Percentiles rank a stretch among this genome's conserved stretches.
Evolutionary conservation across 2,888 invertebrate genomes (phyloP).

Genomic region (Thymelicus acteon): DNA sequence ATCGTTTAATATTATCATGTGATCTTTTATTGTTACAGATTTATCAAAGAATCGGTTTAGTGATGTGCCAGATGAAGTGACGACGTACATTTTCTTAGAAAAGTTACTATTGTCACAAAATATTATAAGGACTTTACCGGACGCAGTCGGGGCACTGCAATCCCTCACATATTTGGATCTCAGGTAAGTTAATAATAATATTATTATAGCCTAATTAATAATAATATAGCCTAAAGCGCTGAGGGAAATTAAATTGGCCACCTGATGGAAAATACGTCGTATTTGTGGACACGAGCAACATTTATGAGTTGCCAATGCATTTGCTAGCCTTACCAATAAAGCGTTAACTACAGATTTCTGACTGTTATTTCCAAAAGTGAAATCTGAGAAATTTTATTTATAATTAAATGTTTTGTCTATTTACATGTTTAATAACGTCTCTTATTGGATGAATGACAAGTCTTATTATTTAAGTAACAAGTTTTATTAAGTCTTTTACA

Average conservation of each 20-base stretch:
- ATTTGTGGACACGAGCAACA: too few species aligned
- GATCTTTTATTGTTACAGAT: conserved; percentile 71
- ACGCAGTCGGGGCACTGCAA: conserved; percentile 92
- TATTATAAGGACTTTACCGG: conserved; percentile 94
- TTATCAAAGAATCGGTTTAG: conserved; percentile 88
- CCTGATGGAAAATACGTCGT: too few species aligned
- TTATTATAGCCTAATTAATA: conserved; percentile 27
- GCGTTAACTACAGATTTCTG: too few species aligned
- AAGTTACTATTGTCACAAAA: conserved; percentile 95
- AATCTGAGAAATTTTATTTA: too few species aligned
- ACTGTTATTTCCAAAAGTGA: too few species aligned
- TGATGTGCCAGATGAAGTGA: conserved; percentile 95
- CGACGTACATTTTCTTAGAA: conserved; percentile 94
- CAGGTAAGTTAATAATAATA: conserved; percentile 82
- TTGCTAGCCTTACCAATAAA: too few species aligned
- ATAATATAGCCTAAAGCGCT: too few species aligned
- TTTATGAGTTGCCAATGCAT: too few species aligned
- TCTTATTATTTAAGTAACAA: conserved; percentile 23
- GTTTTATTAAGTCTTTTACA: conserved; percentile 5
- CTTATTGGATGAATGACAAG: conserved; percentile 5
- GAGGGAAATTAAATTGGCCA: too few species aligned
- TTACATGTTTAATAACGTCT: too few species aligned
- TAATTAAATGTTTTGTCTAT: too few species aligned
- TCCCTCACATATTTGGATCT: conserved; percentile 96
- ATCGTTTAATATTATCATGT: neutral